These are phyloP conservation scores for Rutpela maculata DNA, from an alignment of 2,888 invertebrate genomes.

Conservation along the genomic window DNA sequence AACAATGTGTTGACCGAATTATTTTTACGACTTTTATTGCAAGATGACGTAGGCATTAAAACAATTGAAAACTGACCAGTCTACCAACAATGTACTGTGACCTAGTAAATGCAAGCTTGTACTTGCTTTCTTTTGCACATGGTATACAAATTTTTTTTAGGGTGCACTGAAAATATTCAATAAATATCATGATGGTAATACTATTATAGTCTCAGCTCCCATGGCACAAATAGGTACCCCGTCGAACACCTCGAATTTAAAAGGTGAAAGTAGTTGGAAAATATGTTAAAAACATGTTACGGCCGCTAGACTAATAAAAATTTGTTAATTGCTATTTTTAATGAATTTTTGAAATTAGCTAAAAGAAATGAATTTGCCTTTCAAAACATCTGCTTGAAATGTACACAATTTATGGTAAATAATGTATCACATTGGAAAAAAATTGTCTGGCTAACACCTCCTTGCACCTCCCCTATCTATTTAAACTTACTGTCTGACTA, in stretches of 20 bases:
- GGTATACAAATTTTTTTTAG: neutral
- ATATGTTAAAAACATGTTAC: neutral
- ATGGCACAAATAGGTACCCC: neutral
- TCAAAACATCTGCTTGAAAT: constrained; percentile 11
- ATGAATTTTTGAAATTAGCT: constrained; percentile 9
- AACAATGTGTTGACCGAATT: constrained; percentile 17
- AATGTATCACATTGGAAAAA: neutral
- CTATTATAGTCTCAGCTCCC: neutral
- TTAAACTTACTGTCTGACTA: too few species aligned
- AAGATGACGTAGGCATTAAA: constrained; percentile 3
- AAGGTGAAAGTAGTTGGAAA: neutral
- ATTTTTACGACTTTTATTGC: neutral
- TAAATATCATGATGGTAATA: too few species aligned
- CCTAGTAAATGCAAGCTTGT: neutral
- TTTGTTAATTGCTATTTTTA: constrained; percentile 9
- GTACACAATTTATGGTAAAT: neutral
- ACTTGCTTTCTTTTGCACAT: constrained; percentile 8
- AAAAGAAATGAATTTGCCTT: neutral
- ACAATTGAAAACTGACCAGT: constrained; percentile 19
- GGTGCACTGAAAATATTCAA: neutral
- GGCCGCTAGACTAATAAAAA: neutral
- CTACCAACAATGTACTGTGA: neutral
- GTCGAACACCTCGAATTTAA: neutral
- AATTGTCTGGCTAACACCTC: neutral
- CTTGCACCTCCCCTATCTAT: too few species aligned